Evolutionary conservation across 1,140 invertebrate species (phyloP).

Genomic region (Scaptomyza montana): DNA sequence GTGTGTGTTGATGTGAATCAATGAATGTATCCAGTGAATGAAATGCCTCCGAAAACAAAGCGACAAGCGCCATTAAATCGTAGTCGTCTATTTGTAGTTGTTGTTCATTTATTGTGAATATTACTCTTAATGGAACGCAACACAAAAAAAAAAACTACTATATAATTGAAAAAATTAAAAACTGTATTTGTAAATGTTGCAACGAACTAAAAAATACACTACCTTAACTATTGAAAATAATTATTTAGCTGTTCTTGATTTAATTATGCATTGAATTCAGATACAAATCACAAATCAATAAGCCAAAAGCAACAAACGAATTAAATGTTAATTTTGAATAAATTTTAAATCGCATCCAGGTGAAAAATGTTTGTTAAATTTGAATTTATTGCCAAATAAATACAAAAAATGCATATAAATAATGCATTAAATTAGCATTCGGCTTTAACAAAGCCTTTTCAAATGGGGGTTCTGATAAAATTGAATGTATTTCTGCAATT

Average conservation of each 20-base stretch:
- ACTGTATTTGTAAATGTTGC: not conserved
- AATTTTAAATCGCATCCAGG: too few relatives aligned
- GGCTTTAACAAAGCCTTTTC: too few relatives aligned
- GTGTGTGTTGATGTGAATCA: slow-evolving; percentile 55
- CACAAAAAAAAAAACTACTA: slow-evolving; percentile 16
- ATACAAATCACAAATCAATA: not conserved
- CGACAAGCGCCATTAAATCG: slow-evolving; percentile 55
- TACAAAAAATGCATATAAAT: too few relatives aligned
- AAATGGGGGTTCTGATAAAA: too few relatives aligned
- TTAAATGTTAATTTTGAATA: too few relatives aligned
- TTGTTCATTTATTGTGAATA: slow-evolving; percentile 32
- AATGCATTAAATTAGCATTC: too few relatives aligned
- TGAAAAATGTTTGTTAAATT: too few relatives aligned
- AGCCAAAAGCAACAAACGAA: too few relatives aligned
- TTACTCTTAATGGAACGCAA: slow-evolving; percentile 48
- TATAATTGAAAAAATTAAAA: slow-evolving; percentile 36
- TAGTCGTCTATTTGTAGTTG: slow-evolving; percentile 37
- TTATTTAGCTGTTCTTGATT: too few relatives aligned
- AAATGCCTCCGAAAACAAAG: slow-evolving; percentile 52
- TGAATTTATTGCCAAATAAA: too few relatives aligned
- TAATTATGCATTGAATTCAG: not conserved
- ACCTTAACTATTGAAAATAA: not conserved
- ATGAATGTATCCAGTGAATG: slow-evolving; percentile 72
- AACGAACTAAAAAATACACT: slow-evolving; percentile 24
- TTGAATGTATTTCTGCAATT: too few relatives aligned